Conservation (phyloP, 2,797 vertebrate species). For the Eutrigla gurnardus region DNA sequence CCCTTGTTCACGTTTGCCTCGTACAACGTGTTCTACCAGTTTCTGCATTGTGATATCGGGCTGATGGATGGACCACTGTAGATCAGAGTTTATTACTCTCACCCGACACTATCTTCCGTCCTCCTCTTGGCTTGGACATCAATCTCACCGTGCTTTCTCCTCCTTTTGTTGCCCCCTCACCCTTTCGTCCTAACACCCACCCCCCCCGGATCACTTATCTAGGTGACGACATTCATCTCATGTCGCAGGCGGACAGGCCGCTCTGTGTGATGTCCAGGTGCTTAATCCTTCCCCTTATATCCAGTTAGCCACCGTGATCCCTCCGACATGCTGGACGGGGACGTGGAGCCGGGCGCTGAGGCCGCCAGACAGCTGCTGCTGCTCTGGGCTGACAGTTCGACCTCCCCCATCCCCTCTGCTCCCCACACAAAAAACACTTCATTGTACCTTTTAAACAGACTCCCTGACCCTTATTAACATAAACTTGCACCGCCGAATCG, state of each 20-base stretch:
- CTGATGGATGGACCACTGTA: conserved; percentile 27
- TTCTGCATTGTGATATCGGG: conserved; percentile 21
- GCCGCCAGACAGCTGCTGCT: conserved; percentile 67
- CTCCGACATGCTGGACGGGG: conserved; percentile 36
- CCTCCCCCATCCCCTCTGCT: neutral
- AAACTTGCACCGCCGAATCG: neutral
- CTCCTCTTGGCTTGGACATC: neutral
- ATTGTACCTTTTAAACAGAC: neutral
- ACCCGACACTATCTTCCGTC: conserved; percentile 2
- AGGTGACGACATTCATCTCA: conserved; percentile 64
- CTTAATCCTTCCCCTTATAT: conserved; percentile 64
- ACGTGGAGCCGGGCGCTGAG: conserved; percentile 52
- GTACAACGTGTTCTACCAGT: conserved; percentile 26
- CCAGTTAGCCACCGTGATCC: conserved; percentile 54
- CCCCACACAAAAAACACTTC: conserved; percentile 2
- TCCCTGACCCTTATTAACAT: neutral
- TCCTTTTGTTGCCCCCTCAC: conserved; percentile 7
- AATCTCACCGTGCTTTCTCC: neutral
- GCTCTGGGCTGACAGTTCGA: conserved; percentile 26
- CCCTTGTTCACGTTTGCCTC: neutral
- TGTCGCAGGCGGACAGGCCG: conserved; percentile 12
- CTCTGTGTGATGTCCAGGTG: conserved; percentile 56
- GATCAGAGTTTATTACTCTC: conserved; percentile 33
- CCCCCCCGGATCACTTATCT: conserved; percentile 31
- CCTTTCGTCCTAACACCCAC: neutral